Base-by-base conservation (phyloP, 1,140 invertebrate species). In the Drosophila tani region DNA sequence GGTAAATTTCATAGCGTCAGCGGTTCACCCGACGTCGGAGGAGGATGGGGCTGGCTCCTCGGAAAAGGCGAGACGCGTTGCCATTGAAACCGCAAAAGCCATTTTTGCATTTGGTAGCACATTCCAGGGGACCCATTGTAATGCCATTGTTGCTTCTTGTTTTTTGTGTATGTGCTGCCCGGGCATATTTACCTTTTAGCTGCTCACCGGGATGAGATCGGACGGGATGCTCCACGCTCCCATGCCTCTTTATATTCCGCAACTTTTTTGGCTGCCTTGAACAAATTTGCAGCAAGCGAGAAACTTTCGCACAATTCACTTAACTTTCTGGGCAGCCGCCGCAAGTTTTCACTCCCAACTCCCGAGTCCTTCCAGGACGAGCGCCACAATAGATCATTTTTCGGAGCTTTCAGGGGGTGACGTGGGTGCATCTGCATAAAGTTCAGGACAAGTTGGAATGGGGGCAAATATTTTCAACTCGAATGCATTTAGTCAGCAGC, bases 91-190 rank as follows among this genome's bases (percentile, higher is more conserved):
- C 85, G 59, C 85, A 90, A 71, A 85, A 90, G 76, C 81, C 79
- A 82, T 91, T 90, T 73, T 91, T 82, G 82, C 86, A 85, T 90
- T 91, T 90, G 83, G 86, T 75, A 91, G 85, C 84, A 90, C 84
- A 88, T 88, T 88, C 87, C 87, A 90, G 77, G 78, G 81, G 78
- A 58, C 51, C 51, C 83, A 82, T 86, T 86, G 83, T 86, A 63
- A 59, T 55, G 84, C 68, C 77, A 84, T 84, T 87, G 81, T 73
- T 69, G 81, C 69, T 53, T 68, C 75, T 78, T 84, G 65, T 74
- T 67, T 53, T 35, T 55, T 55, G 21, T 21, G 35, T 14, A 40
- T 40, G 19, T 46, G 17, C 41, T 75, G 46, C 73, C 47, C 41
- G 49, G 70, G 51, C 70, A 82, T 88, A 90, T 88, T 88, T 88